A percentile compares a stretch with the other conserved stretches of the same genome.
These are phyloP conservation scores for Aegotheles bennettii DNA, from an alignment of 2,113 vertebrate genomes.

Conservation along the genomic window DNA sequence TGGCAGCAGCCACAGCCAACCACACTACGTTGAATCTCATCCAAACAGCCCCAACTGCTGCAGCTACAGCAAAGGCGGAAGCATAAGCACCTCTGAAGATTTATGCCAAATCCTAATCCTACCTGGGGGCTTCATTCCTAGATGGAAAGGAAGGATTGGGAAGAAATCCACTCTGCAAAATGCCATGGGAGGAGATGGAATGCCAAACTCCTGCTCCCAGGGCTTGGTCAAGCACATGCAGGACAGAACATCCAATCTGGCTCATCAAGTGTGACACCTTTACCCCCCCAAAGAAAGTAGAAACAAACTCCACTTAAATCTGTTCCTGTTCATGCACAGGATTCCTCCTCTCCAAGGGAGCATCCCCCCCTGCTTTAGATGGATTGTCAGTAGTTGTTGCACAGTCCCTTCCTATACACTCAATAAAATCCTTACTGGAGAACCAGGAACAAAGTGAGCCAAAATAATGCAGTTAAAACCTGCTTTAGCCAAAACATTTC, in stretches of 20 bases:
- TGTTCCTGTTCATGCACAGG: background rate
- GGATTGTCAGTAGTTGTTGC: fast-evolving
- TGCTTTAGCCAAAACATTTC: background rate
- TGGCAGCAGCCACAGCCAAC: background rate
- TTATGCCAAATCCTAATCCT: background rate
- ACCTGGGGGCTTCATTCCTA: background rate
- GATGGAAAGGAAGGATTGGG: background rate
- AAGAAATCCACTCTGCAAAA: background rate
- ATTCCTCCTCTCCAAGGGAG: background rate
- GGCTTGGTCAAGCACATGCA: fast-evolving
- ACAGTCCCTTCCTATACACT: background rate
- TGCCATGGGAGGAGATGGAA: fast-evolving
- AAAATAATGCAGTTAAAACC: background rate
- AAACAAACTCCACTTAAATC: background rate
- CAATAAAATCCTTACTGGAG: background rate
- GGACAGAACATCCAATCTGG: fast-evolving
- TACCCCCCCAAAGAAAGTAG: background rate
- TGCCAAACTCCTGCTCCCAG: background rate
- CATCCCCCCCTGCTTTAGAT: background rate
- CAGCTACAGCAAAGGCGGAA: background rate
- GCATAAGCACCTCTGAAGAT: background rate
- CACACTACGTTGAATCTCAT: fast-evolving
- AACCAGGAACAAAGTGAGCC: background rate
- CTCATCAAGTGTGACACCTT: background rate
- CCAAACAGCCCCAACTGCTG: background rate